phyloP scores from a whole-genome alignment of 2,113 vertebrate species.

The Candoia aspera region DNA sequence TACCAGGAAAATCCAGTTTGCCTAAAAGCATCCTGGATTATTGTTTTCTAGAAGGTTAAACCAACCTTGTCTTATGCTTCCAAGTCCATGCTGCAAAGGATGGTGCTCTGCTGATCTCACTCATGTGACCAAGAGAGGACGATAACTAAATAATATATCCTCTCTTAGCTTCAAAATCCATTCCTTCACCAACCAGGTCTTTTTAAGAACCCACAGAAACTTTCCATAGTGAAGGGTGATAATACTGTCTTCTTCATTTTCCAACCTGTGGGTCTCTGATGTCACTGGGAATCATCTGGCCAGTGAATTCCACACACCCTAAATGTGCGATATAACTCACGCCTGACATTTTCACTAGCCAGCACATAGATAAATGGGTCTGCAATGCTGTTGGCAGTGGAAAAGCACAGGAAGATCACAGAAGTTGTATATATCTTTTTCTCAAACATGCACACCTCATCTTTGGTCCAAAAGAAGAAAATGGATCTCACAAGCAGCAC shows the following conservation, averaged over 20 bases:
- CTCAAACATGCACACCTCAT: conserved; percentile 70
- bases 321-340: conserved; percentile 68
- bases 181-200: too few relatives aligned
- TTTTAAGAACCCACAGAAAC: neutral
- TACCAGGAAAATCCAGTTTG: too few relatives aligned
- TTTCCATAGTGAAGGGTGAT: neutral
- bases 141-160: too few relatives aligned
- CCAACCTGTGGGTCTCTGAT: neutral
- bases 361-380: conserved; percentile 89
- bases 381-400: conserved; percentile 78
- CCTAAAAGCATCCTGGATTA: too few relatives aligned
- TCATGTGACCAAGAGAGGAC: too few relatives aligned
- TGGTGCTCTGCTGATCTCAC: too few relatives aligned
- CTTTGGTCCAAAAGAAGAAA: conserved; percentile 57
- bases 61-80: too few relatives aligned
- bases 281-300: neutral
- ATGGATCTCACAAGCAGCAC: conserved; percentile 77
- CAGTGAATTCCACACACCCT: conserved; percentile 47
- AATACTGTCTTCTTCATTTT: conserved; percentile 6
- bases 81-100: too few relatives aligned
- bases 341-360: conserved; percentile 75
- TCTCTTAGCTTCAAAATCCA: too few relatives aligned
- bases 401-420: conserved; percentile 76
- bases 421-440: conserved; percentile 69
- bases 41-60: too few relatives aligned